Percentiles rank a stretch among this genome's conserved stretches.
phyloP scores from a whole-genome alignment of 2,113 vertebrate species.

The Gallinago jamesoni region DNA sequence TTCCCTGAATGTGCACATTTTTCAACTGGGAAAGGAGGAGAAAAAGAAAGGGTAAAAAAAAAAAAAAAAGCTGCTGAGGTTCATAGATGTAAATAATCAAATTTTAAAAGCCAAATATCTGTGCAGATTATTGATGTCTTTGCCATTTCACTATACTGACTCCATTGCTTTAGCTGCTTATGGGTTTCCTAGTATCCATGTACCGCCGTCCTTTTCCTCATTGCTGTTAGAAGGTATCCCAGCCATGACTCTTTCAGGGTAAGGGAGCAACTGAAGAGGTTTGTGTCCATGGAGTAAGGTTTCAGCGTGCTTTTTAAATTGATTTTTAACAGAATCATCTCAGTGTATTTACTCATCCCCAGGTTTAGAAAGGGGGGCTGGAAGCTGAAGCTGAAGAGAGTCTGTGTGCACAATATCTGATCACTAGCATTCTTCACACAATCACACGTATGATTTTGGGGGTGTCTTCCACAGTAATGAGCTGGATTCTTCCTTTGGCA shows the following conservation, averaged over 20 bases:
- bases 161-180: not conserved
- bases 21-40: not conserved
- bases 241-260: not conserved
- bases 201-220: not conserved
- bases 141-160: not conserved
- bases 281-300: not conserved
- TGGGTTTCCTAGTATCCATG: not conserved
- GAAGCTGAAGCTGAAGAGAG: not conserved
- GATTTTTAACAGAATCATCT: not conserved
- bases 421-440: not conserved
- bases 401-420: not conserved
- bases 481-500: not conserved
- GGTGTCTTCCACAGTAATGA: not conserved
- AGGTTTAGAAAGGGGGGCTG: not conserved
- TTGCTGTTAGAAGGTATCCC: not conserved
- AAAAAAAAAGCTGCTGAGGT: not conserved
- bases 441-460: not conserved
- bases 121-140: not conserved
- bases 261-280: not conserved
- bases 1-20: not conserved
- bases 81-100: not conserved
- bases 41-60: not conserved
- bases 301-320: not conserved
- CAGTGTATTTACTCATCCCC: fast-evolving
- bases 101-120: not conserved